A percentile compares a stretch with the other conserved stretches of the same genome.
Evolutionary conservation across 2,797 vertebrate genomes (phyloP).

Genomic region (Mallotus villosus): DNA sequence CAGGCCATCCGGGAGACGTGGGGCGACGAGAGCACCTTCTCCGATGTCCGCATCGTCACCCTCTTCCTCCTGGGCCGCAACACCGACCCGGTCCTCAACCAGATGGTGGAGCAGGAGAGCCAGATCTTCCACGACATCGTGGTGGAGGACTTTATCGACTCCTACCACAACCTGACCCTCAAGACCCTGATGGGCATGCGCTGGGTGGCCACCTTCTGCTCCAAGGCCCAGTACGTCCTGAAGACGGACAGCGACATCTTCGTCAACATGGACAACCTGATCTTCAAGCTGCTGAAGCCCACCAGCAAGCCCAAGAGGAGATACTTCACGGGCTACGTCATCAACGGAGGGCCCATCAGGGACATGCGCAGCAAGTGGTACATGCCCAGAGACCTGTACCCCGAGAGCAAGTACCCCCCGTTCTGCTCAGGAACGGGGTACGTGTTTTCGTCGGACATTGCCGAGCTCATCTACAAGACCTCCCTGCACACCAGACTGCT

Average conservation of each 20-base stretch:
- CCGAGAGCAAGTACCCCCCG: slow-evolving; percentile 93
- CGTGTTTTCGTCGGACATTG: slow-evolving; percentile 94
- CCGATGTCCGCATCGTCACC: slow-evolving; percentile 87
- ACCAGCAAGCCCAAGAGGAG: slow-evolving; percentile 91
- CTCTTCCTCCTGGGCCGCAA: slow-evolving; percentile 87
- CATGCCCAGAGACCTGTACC: slow-evolving; percentile 95
- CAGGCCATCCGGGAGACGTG: slow-evolving; percentile 93
- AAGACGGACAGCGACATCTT: slow-evolving; percentile 92
- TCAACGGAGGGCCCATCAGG: slow-evolving; percentile 93
- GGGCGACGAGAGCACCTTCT: slow-evolving; percentile 93
- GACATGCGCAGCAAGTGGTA: slow-evolving; percentile 99
- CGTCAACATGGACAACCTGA: slow-evolving; percentile 91
- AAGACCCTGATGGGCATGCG: slow-evolving; percentile 90
- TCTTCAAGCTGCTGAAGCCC: slow-evolving; percentile 94
- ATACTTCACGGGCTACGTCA: slow-evolving; percentile 96
- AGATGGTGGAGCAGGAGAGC: slow-evolving; percentile 94
- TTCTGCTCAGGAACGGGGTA: slow-evolving; percentile 98
- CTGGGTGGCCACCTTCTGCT: slow-evolving; percentile 87
- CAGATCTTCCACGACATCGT: slow-evolving; percentile 90
- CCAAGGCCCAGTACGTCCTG: slow-evolving; percentile 89
- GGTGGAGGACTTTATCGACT: slow-evolving; percentile 88
- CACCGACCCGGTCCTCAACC: slow-evolving; percentile 80
- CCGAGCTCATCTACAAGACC: slow-evolving; percentile 95
- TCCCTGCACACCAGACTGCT: slow-evolving; percentile 95
- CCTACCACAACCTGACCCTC: slow-evolving; percentile 88